A percentile compares a stretch with the other conserved stretches of the same genome.
Conservation (phyloP, 2,113 vertebrate genomes). For the Eudyptes chrysolophus region DNA sequence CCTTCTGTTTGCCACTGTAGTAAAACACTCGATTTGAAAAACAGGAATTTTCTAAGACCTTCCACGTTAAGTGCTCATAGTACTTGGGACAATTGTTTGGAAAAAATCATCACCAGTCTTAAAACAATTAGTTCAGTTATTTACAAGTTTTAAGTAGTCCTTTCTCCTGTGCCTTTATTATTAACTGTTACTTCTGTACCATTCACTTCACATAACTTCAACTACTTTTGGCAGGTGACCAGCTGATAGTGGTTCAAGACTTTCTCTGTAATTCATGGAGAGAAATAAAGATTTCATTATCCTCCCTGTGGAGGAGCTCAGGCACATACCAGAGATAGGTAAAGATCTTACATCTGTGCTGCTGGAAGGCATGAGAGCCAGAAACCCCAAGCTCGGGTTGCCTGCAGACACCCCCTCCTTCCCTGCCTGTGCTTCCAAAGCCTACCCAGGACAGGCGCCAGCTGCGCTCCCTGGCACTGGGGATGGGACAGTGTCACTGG, state of each 20-base stretch:
- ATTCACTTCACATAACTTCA: not conserved
- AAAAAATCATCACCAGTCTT: not conserved
- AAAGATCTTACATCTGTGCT: not conserved
- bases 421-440: not conserved
- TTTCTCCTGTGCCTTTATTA: not conserved
- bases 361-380: not conserved
- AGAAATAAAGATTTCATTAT: not conserved
- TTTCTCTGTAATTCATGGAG: not conserved
- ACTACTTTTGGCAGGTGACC: not conserved
- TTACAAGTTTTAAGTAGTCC: not conserved
- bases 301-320: not conserved
- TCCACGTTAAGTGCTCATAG: not conserved
- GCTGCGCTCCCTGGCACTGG: not conserved
- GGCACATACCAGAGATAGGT: not conserved
- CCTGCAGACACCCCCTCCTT: not conserved
- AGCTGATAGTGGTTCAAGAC: not conserved
- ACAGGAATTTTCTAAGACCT: not conserved
- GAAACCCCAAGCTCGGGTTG: accelerated
- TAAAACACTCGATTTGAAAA: not conserved
- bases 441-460: accelerated
- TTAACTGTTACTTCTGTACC: not conserved
- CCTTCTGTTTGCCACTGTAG: not conserved
- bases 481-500: not conserved
- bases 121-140: not conserved
- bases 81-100: not conserved